Percentiles rank a stretch among this genome's conserved stretches.
Evolutionary conservation across 1,140 invertebrate genomes (phyloP).

Genomic region (Drosophila watanabei): DNA sequence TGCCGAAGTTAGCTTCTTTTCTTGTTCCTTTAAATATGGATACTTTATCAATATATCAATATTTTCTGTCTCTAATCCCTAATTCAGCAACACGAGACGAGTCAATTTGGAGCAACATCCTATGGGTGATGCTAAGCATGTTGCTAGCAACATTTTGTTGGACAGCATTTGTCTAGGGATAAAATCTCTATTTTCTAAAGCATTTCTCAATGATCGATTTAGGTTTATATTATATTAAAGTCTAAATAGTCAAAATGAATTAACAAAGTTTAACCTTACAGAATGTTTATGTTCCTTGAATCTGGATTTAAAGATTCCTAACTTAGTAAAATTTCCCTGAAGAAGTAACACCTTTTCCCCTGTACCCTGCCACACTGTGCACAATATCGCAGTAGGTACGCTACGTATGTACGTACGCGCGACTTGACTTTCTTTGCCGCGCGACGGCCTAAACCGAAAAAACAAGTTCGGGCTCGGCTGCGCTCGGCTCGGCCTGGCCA

Average conservation of each 20-base stretch:
- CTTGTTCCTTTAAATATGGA: neutral
- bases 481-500: constrained; percentile 41
- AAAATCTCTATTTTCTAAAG: too few species aligned
- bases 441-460: constrained; percentile 38
- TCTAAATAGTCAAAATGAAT: neutral
- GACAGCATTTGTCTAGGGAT: too few species aligned
- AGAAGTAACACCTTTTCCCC: neutral
- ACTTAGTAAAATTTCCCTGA: neutral
- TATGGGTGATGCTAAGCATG: neutral
- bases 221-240: neutral
- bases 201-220: too few species aligned
- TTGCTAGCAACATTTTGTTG: neutral
- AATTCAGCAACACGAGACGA: too few species aligned
- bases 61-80: neutral
- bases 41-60: neutral
- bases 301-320: neutral
- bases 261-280: too few species aligned
- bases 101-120: too few species aligned
- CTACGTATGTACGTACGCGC: constrained; percentile 38
- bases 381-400: constrained; percentile 7
- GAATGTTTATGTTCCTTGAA: too few species aligned
- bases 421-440: constrained; percentile 77
- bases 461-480: constrained; percentile 60
- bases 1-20: too few species aligned
- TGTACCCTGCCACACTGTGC: constrained; percentile 15